Evolutionary conservation across 2,113 vertebrate species (phyloP).

Genomic region (Oryzias curvinotus): DNA sequence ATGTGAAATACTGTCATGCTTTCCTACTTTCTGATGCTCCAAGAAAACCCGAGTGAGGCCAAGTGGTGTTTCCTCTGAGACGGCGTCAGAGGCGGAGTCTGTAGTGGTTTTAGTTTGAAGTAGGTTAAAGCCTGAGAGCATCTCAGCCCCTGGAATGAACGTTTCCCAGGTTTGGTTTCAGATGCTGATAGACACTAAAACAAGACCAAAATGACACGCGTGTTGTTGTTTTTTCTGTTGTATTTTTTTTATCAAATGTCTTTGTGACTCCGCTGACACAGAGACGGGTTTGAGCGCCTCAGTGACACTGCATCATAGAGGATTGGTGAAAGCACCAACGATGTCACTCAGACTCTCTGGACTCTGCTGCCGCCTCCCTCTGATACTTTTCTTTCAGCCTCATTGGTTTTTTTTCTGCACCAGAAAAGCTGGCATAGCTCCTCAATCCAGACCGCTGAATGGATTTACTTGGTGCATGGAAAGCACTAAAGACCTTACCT

Average conservation of each 20-base stretch:
- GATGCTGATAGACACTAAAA: conserved; percentile 60
- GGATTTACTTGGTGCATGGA: conserved; percentile 42
- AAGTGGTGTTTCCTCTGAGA: conserved; percentile 2
- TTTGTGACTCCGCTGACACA: conserved; percentile 27
- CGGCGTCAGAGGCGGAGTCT: conserved; percentile 14
- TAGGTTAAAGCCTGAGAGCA: conserved; percentile 25
- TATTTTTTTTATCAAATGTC: conserved; percentile 43
- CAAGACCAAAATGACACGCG: conserved; percentile 43
- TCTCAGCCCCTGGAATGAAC: conserved; percentile 44
- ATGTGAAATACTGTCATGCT: too few relatives aligned
- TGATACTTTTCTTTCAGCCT: conserved; percentile 31
- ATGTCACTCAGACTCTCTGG: not conserved
- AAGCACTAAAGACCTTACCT: conserved; percentile 27
- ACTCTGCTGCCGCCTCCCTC: not conserved
- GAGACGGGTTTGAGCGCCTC: conserved; percentile 30
- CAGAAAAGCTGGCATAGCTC: conserved; percentile 11
- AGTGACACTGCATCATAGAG: too few relatives aligned
- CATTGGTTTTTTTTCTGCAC: conserved; percentile 16
- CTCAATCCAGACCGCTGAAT: conserved; percentile 8
- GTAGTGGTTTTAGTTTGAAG: conserved; percentile 18
- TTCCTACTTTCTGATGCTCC: too few relatives aligned
- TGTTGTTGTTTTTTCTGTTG: conserved; percentile 58
- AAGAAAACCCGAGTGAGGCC: too few relatives aligned
- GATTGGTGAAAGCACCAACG: too few relatives aligned
- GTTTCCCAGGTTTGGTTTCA: conserved; percentile 52